Evolutionary conservation across 2,888 invertebrate species (phyloP).

Genomic region (Entomobrya proxima): DNA sequence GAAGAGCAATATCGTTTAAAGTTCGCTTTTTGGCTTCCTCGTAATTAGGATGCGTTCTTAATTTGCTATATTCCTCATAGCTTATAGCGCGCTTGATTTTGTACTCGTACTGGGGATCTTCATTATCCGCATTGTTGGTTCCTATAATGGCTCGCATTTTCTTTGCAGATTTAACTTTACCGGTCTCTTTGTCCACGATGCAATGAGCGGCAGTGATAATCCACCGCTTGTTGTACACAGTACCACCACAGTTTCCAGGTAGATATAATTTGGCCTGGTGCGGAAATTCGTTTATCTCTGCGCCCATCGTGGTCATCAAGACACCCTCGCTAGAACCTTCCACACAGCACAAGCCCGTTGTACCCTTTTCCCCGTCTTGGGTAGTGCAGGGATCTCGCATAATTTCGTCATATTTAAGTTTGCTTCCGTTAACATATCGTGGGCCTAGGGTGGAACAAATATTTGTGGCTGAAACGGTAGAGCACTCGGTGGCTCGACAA

Average conservation of each 20-base stretch:
- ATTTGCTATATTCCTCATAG: conserved; percentile 22
- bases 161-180: not conserved
- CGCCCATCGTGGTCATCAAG: not conserved
- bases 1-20: conserved; percentile 34
- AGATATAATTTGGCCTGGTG: conserved; percentile 6
- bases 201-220: conserved; percentile 39
- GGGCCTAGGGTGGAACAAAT: not conserved
- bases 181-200: not conserved
- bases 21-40: not conserved
- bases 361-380: not conserved
- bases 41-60: not conserved
- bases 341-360: conserved; percentile 23
- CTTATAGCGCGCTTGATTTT: not conserved
- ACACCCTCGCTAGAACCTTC: not conserved
- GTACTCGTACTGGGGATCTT: not conserved
- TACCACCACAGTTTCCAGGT: conserved; percentile 32
- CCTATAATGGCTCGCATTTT: not conserved
- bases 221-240: conserved; percentile 41
- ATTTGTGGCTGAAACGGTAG: not conserved
- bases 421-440: not conserved
- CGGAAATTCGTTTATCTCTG: conserved; percentile 41
- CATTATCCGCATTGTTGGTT: not conserved
- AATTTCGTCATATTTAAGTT: not conserved
- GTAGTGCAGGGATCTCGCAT: not conserved
- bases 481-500: not conserved